Evolutionary conservation across 2,113 vertebrate genomes (phyloP).

Genomic region (Condylura cristata): DNA sequence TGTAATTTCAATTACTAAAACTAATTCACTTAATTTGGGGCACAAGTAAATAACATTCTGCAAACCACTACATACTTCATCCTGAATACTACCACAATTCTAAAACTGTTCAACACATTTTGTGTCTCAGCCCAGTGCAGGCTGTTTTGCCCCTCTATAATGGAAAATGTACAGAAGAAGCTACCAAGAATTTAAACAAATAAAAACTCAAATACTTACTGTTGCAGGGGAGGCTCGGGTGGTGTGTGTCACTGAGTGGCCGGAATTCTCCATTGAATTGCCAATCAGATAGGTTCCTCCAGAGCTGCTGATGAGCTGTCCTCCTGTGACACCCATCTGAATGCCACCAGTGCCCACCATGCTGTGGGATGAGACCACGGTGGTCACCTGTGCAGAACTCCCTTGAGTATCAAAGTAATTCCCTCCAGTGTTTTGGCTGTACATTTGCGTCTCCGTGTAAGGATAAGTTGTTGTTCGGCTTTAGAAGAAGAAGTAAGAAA

Average conservation of each 20-base stretch:
- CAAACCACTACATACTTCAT: neutral
- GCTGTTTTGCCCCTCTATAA: neutral
- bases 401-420: constrained; percentile 92
- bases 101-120: neutral
- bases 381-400: constrained; percentile 90
- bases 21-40: neutral
- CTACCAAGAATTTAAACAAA: neutral
- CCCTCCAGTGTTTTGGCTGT: constrained; percentile 91
- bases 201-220: constrained; percentile 85
- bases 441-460: constrained; percentile 92
- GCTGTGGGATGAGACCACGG: constrained; percentile 90
- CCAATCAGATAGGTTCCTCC: constrained; percentile 91
- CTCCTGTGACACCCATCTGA: constrained; percentile 91
- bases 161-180: neutral
- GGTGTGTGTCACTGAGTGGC: constrained; percentile 90
- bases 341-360: constrained; percentile 91
- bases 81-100: neutral
- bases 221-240: constrained; percentile 90
- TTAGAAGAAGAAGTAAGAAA: constrained; percentile 79
- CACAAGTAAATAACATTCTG: neutral
- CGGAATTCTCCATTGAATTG: constrained; percentile 91
- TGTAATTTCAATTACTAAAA: neutral
- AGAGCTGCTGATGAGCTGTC: constrained; percentile 91
- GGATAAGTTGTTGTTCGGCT: constrained; percentile 92
- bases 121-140: neutral